These are phyloP conservation scores for Chloroceryle aenea DNA, from an alignment of 2,113 vertebrate species.

Conservation along the genomic window DNA sequence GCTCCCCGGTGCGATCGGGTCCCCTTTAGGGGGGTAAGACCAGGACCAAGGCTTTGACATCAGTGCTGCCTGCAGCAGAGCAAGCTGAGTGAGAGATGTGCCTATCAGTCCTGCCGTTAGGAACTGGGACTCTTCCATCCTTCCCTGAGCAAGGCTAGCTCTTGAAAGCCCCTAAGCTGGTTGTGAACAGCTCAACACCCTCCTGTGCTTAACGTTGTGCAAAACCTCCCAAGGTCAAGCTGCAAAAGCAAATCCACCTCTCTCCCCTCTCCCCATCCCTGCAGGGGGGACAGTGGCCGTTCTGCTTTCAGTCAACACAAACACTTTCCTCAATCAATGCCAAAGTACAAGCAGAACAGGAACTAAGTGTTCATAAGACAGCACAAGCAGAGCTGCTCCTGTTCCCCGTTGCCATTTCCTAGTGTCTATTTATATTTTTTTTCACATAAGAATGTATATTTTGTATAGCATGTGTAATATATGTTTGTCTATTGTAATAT, in stretches of 20 bases:
- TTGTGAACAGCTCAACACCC: background rate
- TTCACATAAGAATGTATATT: slow-evolving; percentile 79
- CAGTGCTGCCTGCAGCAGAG: background rate
- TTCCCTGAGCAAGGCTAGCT: background rate
- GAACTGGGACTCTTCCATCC: background rate
- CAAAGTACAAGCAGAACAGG: background rate
- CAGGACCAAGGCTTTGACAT: background rate
- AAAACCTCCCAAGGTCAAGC: background rate
- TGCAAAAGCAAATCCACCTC: background rate
- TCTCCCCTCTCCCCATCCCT: background rate
- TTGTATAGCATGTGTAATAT: slow-evolving; percentile 81
- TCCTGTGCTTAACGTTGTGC: background rate
- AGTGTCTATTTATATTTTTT: slow-evolving; percentile 75
- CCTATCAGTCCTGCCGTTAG: background rate
- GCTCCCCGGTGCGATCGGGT: background rate
- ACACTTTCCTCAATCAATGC: background rate
- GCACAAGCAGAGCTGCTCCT: background rate
- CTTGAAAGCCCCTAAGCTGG: background rate
- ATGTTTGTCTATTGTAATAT: slow-evolving; percentile 74
- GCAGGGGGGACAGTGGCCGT: background rate
- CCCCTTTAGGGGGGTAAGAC: background rate
- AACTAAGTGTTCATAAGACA: background rate
- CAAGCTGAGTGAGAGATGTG: background rate
- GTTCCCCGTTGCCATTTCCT: slow-evolving; percentile 51
- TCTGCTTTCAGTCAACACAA: background rate